A percentile compares a stretch with the other conserved stretches of the same genome.
phyloP scores from a whole-genome alignment of 1,140 invertebrate species.

The Drosophila neocordata region DNA sequence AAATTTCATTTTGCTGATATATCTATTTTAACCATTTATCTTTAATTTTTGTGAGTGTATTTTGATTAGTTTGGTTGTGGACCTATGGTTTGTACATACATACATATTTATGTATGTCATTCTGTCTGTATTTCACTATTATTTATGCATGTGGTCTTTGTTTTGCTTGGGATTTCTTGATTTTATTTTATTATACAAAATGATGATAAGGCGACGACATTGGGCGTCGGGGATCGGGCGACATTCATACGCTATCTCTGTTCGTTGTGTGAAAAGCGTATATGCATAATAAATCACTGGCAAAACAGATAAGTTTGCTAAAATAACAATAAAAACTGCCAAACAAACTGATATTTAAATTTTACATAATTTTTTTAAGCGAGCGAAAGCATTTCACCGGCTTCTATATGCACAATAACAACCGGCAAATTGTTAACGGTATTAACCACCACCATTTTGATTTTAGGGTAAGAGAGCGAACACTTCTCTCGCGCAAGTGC shows the following conservation, averaged over 20 bases:
- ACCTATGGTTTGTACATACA: neutral
- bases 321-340: conserved; percentile 23
- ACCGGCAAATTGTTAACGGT: conserved; percentile 72
- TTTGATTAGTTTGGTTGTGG: neutral
- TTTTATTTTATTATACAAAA: conserved; percentile 6
- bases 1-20: no score
- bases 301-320: conserved; percentile 40
- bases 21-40: no score
- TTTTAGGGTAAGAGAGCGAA: conserved; percentile 19
- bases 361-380: conserved; percentile 33
- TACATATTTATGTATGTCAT: neutral
- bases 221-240: neutral
- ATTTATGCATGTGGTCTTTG: conserved; percentile 7
- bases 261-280: conserved; percentile 1
- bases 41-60: neutral
- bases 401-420: conserved; percentile 40
- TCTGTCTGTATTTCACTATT: neutral
- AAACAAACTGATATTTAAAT: conserved; percentile 20
- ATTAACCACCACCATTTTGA: conserved; percentile 55
- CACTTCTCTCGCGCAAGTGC: conserved; percentile 12
- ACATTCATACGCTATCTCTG: neutral
- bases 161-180: conserved; percentile 11
- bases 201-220: conserved; percentile 5
- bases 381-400: conserved; percentile 24
- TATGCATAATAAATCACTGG: conserved; percentile 48